phyloP scores from a whole-genome alignment of 2,888 invertebrate genomes.

The Calephelis perditalis region DNA sequence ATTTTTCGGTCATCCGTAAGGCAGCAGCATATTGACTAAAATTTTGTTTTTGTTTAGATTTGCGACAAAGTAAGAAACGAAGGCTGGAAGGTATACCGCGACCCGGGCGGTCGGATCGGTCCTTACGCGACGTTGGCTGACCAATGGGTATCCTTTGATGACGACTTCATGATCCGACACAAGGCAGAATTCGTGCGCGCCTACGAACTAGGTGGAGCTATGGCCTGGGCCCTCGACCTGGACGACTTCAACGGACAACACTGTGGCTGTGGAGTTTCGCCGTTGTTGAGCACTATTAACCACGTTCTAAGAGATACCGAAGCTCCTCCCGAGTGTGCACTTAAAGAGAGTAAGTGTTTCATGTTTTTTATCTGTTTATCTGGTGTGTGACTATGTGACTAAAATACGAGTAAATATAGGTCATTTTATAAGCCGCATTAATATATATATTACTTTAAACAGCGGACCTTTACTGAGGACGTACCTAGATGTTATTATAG shows the following conservation, averaged over 20 bases:
- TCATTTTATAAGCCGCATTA: no score
- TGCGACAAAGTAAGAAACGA: constrained; percentile 86
- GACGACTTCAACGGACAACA: constrained; percentile 88
- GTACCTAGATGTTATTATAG: no score
- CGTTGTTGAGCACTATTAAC: constrained; percentile 88
- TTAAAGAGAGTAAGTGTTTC: constrained; percentile 57
- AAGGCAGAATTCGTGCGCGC: constrained; percentile 90
- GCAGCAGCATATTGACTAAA: neutral
- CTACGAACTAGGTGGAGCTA: constrained; percentile 89
- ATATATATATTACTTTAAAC: no score
- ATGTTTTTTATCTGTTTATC: neutral
- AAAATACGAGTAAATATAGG: no score
- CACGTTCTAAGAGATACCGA: constrained; percentile 84
- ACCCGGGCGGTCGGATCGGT: constrained; percentile 89
- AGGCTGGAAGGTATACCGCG: constrained; percentile 88
- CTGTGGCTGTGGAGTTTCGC: constrained; percentile 90
- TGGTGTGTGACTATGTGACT: no score
- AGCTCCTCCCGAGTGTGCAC: constrained; percentile 75
- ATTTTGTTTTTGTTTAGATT: constrained; percentile 72
- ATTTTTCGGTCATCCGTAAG: no score
- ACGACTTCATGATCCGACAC: constrained; percentile 88
- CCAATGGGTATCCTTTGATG: constrained; percentile 97
- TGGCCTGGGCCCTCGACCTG: constrained; percentile 93
- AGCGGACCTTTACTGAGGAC: no score
- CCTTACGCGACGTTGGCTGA: constrained; percentile 90